Evolutionary conservation across 2,888 invertebrate species (phyloP).

Genomic region (Euproctis similis): DNA sequence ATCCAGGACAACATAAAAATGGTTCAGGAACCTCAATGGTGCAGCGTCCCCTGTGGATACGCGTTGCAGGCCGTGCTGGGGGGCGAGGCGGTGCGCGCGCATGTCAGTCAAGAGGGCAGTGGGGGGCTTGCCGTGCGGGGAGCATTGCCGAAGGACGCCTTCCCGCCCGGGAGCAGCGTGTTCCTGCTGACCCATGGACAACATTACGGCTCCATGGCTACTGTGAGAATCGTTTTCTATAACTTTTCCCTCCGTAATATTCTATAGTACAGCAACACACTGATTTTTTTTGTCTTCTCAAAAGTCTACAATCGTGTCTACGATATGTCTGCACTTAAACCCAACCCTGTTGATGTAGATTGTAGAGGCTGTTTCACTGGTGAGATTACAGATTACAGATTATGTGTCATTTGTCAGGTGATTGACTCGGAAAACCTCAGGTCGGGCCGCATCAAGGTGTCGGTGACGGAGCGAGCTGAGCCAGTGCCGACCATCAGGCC

Average conservation of each 20-base stretch:
- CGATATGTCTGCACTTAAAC: no score
- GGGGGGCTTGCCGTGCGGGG: no score
- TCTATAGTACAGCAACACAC: no score
- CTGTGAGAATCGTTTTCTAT: no score
- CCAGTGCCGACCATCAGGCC: constrained; percentile 57
- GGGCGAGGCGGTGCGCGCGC: constrained; percentile 32
- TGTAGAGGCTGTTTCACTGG: no score
- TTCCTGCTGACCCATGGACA: constrained; percentile 85
- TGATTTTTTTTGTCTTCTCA: no score
- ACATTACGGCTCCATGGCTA: constrained; percentile 87
- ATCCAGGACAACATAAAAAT: constrained; percentile 76
- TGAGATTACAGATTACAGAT: no score
- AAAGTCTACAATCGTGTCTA: no score
- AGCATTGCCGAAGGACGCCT: constrained; percentile 67
- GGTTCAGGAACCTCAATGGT: constrained; percentile 84
- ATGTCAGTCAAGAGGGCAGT: constrained; percentile 29
- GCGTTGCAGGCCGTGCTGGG: constrained; percentile 81
- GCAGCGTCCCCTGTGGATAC: constrained; percentile 75
- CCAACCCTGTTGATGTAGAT: no score
- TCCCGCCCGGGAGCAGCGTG: constrained; percentile 79
- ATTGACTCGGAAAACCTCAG: constrained; percentile 70
- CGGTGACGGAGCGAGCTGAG: constrained; percentile 64
- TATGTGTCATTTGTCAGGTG: no score
- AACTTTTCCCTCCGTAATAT: no score
- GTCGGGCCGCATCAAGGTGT: constrained; percentile 78